These are phyloP conservation scores for Ctenodactylus gundi DNA, from an alignment of 2,113 vertebrate genomes.

Conservation along the genomic window DNA sequence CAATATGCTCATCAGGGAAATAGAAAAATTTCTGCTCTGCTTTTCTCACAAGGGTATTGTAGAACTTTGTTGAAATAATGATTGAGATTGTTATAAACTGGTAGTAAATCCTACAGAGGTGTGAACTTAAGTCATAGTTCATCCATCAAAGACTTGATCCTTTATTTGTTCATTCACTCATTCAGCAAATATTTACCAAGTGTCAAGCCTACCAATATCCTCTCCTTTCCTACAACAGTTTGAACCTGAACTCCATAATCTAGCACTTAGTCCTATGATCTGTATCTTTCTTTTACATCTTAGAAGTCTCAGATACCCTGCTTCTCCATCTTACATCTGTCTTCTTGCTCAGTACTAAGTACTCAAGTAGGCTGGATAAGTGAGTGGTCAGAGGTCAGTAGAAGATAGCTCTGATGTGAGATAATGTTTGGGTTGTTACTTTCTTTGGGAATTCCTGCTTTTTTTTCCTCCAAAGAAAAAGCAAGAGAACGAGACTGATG, in stretches of 20 bases:
- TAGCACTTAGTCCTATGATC: not conserved
- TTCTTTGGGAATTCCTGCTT: not conserved
- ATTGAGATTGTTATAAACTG: conserved; percentile 10
- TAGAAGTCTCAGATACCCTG: not conserved
- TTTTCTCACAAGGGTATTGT: not conserved
- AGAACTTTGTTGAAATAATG: not conserved
- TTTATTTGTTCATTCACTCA: not conserved
- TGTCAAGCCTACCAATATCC: not conserved
- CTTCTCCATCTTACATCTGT: not conserved
- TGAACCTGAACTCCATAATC: not conserved
- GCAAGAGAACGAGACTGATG: not conserved
- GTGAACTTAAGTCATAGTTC: not conserved
- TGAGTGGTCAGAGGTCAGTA: not conserved
- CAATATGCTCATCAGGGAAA: conserved; percentile 15
- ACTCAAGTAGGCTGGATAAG: not conserved
- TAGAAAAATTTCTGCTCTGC: conserved; percentile 11
- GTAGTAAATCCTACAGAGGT: conserved; percentile 16
- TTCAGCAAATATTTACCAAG: not conserved
- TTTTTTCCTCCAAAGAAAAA: not conserved
- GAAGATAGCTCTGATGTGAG: not conserved
- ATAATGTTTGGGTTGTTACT: not conserved
- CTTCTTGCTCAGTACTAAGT: not conserved
- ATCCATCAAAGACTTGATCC: not conserved
- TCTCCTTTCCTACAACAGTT: not conserved
- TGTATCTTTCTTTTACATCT: not conserved